Base-by-base conservation (phyloP, 2,797 vertebrate genomes). In the Xiphorhynchus erythropygius region DNA sequence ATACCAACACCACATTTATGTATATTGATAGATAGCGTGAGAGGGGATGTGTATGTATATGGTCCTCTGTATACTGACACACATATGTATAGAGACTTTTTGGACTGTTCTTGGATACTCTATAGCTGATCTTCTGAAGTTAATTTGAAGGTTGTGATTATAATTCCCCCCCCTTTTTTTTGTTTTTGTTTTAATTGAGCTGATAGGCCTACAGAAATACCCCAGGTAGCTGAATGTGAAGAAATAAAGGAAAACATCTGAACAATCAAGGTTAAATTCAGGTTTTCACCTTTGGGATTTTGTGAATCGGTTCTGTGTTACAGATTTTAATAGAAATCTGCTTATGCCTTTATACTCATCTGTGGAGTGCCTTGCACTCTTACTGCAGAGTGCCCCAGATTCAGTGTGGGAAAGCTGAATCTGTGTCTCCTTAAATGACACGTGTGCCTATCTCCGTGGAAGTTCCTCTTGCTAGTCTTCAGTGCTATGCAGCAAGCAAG, bases 21-120 rank as follows among this genome's bases (percentile, higher is more conserved):
- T 35, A 3, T n/a, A 10, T 24, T 3, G 21, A 15, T 30, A 37
- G 30, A 10, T 8, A n/a, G 30, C 16, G 2, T 37, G 23, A 18
- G 19, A 18, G 1, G 1, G 5, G 0, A 2, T 17, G 3, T 42
- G 4, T 42, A 2, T 55, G 3, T 64, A 0, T 56, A 8, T 57
- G 12, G 5, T 25, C 75, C 30, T 90, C 18, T 44, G 0, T 46
- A 8, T 47, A 22, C 9, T 6, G 47, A 14, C 6, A 8, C 0
- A 1, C 4, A 25, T 1, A 0, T 6, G 4, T 3, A 3, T 55
- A 4, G 22, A 81, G 33, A 53, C 32, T 62, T 68, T n/a, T 21
- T 44, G 41, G 33, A 19, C 37, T 80, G 53, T 19, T 77, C 33
- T 47, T 78, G 39, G 18, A 18, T 64, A 44, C 17, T 60, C 33